Evolutionary conservation across 2,113 vertebrate genomes (phyloP).

Genomic region (Hyperopisus bebe): DNA sequence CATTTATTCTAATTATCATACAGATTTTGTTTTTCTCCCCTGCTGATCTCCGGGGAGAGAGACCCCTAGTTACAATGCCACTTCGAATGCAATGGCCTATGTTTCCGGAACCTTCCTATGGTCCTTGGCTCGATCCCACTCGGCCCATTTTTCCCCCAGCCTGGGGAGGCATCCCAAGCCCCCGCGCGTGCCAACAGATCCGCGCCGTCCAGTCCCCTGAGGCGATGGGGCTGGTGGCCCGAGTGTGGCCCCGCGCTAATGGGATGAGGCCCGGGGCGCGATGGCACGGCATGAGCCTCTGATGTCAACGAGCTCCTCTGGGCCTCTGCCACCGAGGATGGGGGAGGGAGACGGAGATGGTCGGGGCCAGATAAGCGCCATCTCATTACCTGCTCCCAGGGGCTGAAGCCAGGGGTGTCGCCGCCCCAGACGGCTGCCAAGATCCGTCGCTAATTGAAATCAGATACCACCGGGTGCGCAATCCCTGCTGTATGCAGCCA

Average conservation of each 20-base stretch:
- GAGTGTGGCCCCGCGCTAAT: conserved; percentile 47
- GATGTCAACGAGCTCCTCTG: conserved; percentile 52
- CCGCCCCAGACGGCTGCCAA: conserved; percentile 44
- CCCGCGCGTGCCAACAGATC: not conserved
- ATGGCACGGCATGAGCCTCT: conserved; percentile 53
- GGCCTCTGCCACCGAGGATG: conserved; percentile 40
- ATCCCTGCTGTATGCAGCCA: conserved; percentile 38
- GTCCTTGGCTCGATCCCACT: not conserved
- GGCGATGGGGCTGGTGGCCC: conserved; percentile 32
- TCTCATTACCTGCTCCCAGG: conserved; percentile 63
- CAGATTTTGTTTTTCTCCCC: conserved; percentile 38
- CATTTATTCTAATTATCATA: conserved; percentile 31
- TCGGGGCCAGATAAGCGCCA: conserved; percentile 49
- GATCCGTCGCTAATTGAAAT: conserved; percentile 60
- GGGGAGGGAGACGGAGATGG: conserved; percentile 46
- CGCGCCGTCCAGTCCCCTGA: not conserved
- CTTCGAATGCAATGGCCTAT: not conserved
- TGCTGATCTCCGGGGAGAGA: conserved; percentile 40
- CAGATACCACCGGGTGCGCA: conserved; percentile 52
- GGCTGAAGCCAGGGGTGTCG: conserved; percentile 54
- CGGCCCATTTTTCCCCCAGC: not conserved
- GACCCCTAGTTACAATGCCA: not conserved
- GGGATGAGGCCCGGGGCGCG: conserved; percentile 51
- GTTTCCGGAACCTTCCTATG: not conserved
- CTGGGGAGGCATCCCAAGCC: not conserved